These are phyloP conservation scores for Geodia barretti DNA, from an alignment of 37 sponge, comb jelly and placozoan genomes.

Conservation along the genomic window DNA sequence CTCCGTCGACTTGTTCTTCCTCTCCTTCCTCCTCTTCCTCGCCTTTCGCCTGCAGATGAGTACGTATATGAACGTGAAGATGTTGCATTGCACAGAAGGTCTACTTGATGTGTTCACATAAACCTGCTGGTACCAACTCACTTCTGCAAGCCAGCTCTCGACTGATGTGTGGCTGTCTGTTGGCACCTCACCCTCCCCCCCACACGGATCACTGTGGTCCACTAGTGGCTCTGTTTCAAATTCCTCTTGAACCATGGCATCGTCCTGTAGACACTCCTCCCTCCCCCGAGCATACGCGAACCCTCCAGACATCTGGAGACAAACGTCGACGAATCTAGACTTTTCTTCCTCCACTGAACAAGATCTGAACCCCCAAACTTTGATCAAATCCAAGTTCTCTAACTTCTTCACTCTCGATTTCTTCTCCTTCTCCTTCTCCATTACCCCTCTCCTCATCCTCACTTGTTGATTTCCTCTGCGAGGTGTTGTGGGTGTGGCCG, in stretches of 20 bases:
- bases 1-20: slow-evolving; percentile 2
- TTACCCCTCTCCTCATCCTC: too few relatives aligned
- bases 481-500: too few relatives aligned
- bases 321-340: too few relatives aligned
- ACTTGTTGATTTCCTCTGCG: too few relatives aligned
- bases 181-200: not conserved
- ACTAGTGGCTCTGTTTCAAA: not conserved
- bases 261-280: not conserved
- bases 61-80: not conserved
- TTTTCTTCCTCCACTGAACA: too few relatives aligned
- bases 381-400: not conserved
- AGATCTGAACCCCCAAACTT: not conserved
- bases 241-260: not conserved
- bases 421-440: not conserved
- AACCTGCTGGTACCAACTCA: not conserved
- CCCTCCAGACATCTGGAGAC: too few relatives aligned
- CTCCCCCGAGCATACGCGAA: not conserved
- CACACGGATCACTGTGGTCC: not conserved
- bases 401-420: not conserved
- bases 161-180: not conserved
- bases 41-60: not conserved
- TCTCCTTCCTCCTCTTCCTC: not conserved
- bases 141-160: not conserved
- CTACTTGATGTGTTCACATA: not conserved
- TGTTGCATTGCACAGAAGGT: not conserved